phyloP scores from a whole-genome alignment of 2,888 invertebrate genomes.

The Plagodis dolabraria region DNA sequence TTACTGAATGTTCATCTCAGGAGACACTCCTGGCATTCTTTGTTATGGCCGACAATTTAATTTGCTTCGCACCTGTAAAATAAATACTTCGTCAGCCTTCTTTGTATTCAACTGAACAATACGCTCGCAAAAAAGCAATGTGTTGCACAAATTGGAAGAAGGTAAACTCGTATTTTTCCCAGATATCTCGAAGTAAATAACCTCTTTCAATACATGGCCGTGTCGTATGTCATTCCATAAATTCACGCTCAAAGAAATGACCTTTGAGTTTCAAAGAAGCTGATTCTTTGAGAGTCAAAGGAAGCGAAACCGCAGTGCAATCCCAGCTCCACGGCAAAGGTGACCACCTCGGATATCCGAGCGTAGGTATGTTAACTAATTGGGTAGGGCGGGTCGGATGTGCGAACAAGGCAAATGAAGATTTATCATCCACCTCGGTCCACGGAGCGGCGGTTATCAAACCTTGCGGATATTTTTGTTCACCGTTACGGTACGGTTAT shows the following conservation, averaged over 20 bases:
- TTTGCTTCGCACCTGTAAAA: constrained; percentile 49
- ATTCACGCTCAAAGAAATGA: constrained; percentile 22
- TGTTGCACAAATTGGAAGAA: constrained; percentile 1
- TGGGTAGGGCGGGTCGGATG: constrained; percentile 77
- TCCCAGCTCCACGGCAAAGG: constrained; percentile 55
- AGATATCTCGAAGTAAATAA: constrained; percentile 1
- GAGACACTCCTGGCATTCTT: constrained; percentile 64
- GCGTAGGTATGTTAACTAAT: constrained; percentile 68
- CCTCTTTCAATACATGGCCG: neutral
- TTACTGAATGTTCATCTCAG: constrained; percentile 63
- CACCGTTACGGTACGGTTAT: constrained; percentile 22
- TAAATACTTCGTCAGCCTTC: constrained; percentile 12
- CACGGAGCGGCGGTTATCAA: constrained; percentile 50
- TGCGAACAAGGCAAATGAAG: constrained; percentile 81
- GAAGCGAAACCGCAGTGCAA: constrained; percentile 44
- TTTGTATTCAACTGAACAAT: constrained; percentile 9
- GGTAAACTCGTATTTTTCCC: neutral
- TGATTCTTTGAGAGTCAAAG: constrained; percentile 27
- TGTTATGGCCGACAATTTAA: constrained; percentile 50
- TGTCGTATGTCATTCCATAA: constrained; percentile 13
- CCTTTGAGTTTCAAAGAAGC: constrained; percentile 29
- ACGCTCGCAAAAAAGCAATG: constrained; percentile 2
- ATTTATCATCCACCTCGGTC: constrained; percentile 75
- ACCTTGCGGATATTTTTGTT: constrained; percentile 42
- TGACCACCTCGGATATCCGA: constrained; percentile 75